Base-by-base conservation (phyloP, 2,113 vertebrate genomes). In the Triplophysa dalaica region DNA sequence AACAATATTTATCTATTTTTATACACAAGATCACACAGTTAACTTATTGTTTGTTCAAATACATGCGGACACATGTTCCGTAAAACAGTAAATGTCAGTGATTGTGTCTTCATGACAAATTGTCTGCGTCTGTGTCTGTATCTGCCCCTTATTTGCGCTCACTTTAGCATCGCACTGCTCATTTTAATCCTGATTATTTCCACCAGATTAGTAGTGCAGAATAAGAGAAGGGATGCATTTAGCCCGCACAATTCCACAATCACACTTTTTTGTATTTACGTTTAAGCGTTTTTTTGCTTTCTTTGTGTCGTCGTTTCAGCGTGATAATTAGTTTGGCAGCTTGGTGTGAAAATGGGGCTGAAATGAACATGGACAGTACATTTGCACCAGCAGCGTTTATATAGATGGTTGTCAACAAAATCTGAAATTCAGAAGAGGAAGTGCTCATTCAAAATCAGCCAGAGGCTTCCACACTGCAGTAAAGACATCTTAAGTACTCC, bases 181-280 rank as follows among this genome's bases (percentile, higher is more conserved):
- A 87, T 90, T 87, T 88, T 91, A 90, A 90, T 92, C 91, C 88
- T 79, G 81, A 90, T 91, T 92, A 91, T 88, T 85, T 87, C 88
- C 60, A 77, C 84, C 65, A 74, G 82, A 81, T 87, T 88, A 88
- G 77, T 85, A 82, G 72, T 84, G 85, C 85, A 87, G 83, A 86
- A 90, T 85, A 85, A 86, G 69, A 83, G 79, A 82, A 75, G 41
- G 64, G 62, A 89, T 87, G 63, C 83, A 87, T 90, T 91, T 90
- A 70, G 76, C 84, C 86, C 81, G 88, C 85, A 86, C 62, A 74
- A 84, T 92, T 89, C 85, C 81, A 85, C 85, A 70, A 77, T 83
- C 87, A 73, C n/a, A n/a, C 61, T 83, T 89, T 38, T 88, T 89
- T 90, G 86, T 90, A 87, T 82, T 26, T 50, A 52, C 48, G 74